Evolutionary conservation across 1,140 invertebrate genomes (phyloP).

Genomic region (Pollicipes pollicipes): DNA sequence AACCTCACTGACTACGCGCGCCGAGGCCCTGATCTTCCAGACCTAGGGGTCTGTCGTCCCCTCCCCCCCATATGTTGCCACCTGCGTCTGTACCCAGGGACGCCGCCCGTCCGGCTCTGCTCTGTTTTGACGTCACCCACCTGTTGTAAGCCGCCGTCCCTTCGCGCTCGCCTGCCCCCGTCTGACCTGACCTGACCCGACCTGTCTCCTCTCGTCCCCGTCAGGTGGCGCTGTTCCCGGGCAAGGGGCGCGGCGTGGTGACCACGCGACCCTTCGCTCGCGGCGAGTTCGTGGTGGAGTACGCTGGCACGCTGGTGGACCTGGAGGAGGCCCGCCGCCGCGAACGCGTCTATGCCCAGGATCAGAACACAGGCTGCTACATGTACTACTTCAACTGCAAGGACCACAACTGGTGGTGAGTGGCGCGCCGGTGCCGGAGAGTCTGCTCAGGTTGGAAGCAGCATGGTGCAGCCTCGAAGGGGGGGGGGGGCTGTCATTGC

Average conservation of each 20-base stretch:
- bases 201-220: too few species aligned
- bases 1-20: too few species aligned
- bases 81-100: too few species aligned
- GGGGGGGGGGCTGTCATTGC: too few species aligned
- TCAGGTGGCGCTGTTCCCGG: slow-evolving; percentile 49
- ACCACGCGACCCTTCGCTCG: slow-evolving; percentile 54
- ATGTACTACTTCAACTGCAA: slow-evolving; percentile 97
- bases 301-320: slow-evolving; percentile 81
- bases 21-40: too few species aligned
- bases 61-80: too few species aligned
- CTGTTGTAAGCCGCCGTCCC: too few species aligned
- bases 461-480: too few species aligned
- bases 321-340: slow-evolving; percentile 58
- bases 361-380: slow-evolving; percentile 82
- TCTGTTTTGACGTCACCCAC: too few species aligned
- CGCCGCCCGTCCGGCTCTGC: too few species aligned
- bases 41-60: too few species aligned
- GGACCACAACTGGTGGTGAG: slow-evolving; percentile 80
- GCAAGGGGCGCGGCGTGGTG: slow-evolving; percentile 43
- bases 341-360: slow-evolving; percentile 65
- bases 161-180: slow-evolving; percentile 67
- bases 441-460: slow-evolving; percentile 23
- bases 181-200: slow-evolving; percentile 99
- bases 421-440: slow-evolving; percentile 60
- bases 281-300: slow-evolving; percentile 93